Conservation (phyloP, 2,797 vertebrate genomes). For the Sebastes dallii region DNA sequence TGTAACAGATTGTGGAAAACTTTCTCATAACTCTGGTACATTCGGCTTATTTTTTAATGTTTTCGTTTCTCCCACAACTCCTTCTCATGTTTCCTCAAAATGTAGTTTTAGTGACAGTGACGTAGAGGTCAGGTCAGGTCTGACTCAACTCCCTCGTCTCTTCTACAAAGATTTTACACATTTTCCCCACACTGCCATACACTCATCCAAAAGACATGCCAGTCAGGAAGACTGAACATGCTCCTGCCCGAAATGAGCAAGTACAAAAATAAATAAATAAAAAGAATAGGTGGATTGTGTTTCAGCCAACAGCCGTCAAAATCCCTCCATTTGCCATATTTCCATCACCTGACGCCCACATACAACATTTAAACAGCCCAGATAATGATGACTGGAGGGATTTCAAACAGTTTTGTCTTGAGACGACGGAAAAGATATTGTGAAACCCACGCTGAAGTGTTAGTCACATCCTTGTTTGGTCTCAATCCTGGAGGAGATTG, state of each 20-base stretch:
- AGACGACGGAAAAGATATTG: constrained; percentile 11
- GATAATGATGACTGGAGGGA: not conserved
- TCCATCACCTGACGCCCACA: constrained; percentile 24
- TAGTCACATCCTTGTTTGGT: constrained; percentile 48
- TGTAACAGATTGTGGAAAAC: not conserved
- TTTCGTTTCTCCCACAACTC: not conserved
- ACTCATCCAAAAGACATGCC: not conserved
- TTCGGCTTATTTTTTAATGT: not conserved
- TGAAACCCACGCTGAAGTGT: constrained; percentile 14
- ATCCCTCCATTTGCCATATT: not conserved
- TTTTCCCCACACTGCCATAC: not conserved
- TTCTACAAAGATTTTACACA: not conserved
- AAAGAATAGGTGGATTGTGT: not conserved
- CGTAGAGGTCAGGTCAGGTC: not conserved
- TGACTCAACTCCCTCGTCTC: not conserved
- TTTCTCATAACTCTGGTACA: not conserved
- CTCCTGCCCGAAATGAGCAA: not conserved
- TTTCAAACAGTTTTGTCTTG: not conserved
- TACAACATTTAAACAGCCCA: not conserved
- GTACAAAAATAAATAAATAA: not conserved
- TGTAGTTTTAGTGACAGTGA: not conserved
- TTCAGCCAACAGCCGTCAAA: constrained; percentile 15
- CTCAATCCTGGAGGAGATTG: constrained; percentile 8
- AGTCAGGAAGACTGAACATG: not conserved
- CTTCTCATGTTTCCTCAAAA: not conserved